Percentiles rank a stretch among this genome's conserved stretches.
These are phyloP conservation scores for Drosophila watanabei DNA, from an alignment of 1,140 invertebrate genomes.

Conservation along the genomic window DNA sequence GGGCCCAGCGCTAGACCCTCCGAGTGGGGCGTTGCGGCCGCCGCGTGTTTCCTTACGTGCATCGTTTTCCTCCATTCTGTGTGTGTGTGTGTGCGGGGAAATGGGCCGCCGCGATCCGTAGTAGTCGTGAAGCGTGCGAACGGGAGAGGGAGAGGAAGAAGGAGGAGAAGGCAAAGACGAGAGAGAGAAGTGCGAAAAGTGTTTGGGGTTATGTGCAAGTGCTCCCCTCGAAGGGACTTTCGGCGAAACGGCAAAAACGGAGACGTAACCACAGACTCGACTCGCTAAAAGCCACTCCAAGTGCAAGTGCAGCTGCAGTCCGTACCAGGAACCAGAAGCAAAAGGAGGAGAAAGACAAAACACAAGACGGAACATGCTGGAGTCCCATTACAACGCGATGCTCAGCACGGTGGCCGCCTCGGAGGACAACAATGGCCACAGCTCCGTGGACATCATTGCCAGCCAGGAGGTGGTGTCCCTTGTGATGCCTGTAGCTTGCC, in stretches of 20 bases:
- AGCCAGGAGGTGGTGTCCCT: constrained; percentile 4
- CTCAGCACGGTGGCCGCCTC: constrained; percentile 18
- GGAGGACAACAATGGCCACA: constrained; percentile 41
- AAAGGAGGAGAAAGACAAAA: constrained; percentile 13
- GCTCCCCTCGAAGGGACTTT: constrained; percentile 29
- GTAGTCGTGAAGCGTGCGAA: constrained; percentile 35
- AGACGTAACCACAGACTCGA: constrained; percentile 34
- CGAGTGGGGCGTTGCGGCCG: constrained; percentile 17
- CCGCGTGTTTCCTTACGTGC: constrained; percentile 27
- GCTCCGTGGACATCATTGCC: constrained; percentile 26
- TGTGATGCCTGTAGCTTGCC: too few species aligned
- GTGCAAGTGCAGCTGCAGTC: constrained; percentile 8
- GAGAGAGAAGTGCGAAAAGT: constrained; percentile 60
- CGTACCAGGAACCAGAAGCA: constrained; percentile 12
- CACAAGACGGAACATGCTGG: constrained; percentile 49
- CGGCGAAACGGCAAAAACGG: background rate
- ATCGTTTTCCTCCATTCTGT: constrained; percentile 11
- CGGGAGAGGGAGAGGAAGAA: background rate
- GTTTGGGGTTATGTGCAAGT: constrained; percentile 75
- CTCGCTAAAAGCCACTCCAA: constrained; percentile 14
- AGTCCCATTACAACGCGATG: constrained; percentile 59
- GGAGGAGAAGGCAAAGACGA: background rate
- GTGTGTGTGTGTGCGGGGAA: constrained; percentile 19
- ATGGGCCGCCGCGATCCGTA: constrained; percentile 41
- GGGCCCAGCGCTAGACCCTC: constrained; percentile 9